These are phyloP conservation scores for Pitangus sulphuratus DNA, from an alignment of 2,797 vertebrate species.

Conservation along the genomic window DNA sequence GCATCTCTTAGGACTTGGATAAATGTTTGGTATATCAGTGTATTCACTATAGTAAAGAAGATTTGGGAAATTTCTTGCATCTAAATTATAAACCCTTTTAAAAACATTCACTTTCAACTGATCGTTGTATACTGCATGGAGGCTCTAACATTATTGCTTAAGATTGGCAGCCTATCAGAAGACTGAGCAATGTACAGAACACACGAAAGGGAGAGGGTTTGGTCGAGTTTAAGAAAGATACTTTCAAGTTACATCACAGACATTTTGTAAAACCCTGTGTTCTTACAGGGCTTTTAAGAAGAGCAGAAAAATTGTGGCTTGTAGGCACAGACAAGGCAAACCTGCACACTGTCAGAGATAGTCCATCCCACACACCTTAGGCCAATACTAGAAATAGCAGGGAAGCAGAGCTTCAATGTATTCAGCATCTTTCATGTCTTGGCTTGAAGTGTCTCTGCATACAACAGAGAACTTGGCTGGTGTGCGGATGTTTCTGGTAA, in stretches of 20 bases:
- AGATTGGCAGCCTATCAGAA: not conserved
- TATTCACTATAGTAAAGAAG: not conserved
- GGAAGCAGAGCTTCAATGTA: not conserved
- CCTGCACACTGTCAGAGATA: not conserved
- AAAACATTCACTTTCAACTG: not conserved
- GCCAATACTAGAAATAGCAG: not conserved
- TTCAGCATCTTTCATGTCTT: not conserved
- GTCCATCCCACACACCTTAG: not conserved
- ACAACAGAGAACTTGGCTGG: not conserved
- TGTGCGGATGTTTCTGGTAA: rapidly evolving
- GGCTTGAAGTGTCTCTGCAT: not conserved
- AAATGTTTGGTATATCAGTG: not conserved
- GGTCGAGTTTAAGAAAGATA: not conserved
- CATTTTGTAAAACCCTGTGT: not conserved
- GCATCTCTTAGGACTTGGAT: not conserved
- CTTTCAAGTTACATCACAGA: not conserved
- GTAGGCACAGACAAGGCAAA: not conserved
- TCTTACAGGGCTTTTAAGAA: rapidly evolving
- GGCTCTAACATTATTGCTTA: not conserved
- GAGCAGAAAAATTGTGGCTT: not conserved
- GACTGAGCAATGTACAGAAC: not conserved
- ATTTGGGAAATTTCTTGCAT: not conserved
- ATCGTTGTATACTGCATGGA: not conserved
- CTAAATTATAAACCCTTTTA: not conserved
- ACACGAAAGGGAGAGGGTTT: not conserved